Evolutionary conservation across 1,140 invertebrate genomes (phyloP).

Genomic region (Rhagoletis pomonella): DNA sequence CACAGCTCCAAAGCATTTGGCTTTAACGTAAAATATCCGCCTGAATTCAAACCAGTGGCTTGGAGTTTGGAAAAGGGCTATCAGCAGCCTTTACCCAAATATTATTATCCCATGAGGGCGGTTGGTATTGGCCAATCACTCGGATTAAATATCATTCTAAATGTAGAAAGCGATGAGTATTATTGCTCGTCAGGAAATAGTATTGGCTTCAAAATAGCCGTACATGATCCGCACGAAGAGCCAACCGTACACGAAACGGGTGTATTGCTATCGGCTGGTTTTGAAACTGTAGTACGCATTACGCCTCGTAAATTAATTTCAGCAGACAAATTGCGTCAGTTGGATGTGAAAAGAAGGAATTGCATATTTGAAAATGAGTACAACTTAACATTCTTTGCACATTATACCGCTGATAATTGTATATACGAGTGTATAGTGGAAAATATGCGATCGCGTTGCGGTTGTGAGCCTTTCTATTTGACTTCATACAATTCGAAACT

Average conservation of each 20-base stretch:
- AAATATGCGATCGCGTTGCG: slow-evolving; percentile 78
- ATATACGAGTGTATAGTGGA: slow-evolving; percentile 83
- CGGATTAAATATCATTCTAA: slow-evolving; percentile 82
- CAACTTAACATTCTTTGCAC: slow-evolving; percentile 78
- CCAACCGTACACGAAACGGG: slow-evolving; percentile 84
- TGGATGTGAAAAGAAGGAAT: slow-evolving; percentile 80
- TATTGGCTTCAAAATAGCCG: slow-evolving; percentile 82
- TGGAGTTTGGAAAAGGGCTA: slow-evolving; percentile 85
- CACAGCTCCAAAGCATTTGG: not conserved
- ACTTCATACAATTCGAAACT: slow-evolving; percentile 72
- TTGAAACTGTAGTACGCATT: slow-evolving; percentile 81
- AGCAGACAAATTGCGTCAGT: slow-evolving; percentile 75
- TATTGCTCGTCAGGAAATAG: slow-evolving; percentile 85
- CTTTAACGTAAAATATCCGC: slow-evolving; percentile 8
- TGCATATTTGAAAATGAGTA: slow-evolving; percentile 83
- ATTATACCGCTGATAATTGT: slow-evolving; percentile 77
- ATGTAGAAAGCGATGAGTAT: slow-evolving; percentile 82
- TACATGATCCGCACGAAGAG: slow-evolving; percentile 84
- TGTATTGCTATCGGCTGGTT: slow-evolving; percentile 80
- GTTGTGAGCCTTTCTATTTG: slow-evolving; percentile 84
- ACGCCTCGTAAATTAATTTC: slow-evolving; percentile 80
- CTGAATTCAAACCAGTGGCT: slow-evolving; percentile 75
- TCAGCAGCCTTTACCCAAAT: slow-evolving; percentile 73
- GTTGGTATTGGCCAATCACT: slow-evolving; percentile 79
- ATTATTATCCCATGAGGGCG: slow-evolving; percentile 79